Evolutionary conservation across 2,888 invertebrate genomes (phyloP), one percentile per base, ranked within the genome.

Genomic region (Listrodromus nycthemerus): DNA sequence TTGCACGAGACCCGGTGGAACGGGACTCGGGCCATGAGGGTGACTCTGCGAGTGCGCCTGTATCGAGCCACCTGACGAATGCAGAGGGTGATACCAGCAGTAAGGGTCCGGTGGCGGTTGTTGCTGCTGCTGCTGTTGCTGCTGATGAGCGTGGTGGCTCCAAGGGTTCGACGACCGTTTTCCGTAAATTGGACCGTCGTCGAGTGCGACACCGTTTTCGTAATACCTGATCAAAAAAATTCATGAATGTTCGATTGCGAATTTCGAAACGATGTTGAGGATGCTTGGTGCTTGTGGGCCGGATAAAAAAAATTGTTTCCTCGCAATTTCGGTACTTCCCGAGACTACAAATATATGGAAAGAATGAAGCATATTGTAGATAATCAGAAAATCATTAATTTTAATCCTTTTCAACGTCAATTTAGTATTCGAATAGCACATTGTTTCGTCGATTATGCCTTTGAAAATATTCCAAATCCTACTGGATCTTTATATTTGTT

Each of bases 31-130:
- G 6, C 89, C 90, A 74, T 91, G 90, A 13, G 88, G 86, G 48
- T 90, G 89, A 10, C 87, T 85, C 71, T 92, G 90, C 19, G 89
- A 87, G 81, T 91, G 91, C 81, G 87, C 87, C 85, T 91, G 92
- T 58, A 92, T 89, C 70, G 91, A 88, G 55, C 90, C 90, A 24
- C 90, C 87, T 0, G 92, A 89, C 1, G 92, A 89, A 80, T 92
- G 91, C 73, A 92, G 88, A 27, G 92, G 92, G 83, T 92, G 91
- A 79, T 92, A 92, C 92, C 91, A 93, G 80, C 91, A 91, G 52
- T 91, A 92, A 6, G 88, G 86, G 4, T 92, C 91, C 41, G 86
- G 82, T 8, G 83, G 82, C 10, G 84, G 85, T 10, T 85, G 86
- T 30, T 80, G 84, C 19, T 80, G 81, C 8, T 87, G 90, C 21